Evolutionary conservation across 2,113 vertebrate species (phyloP).

Genomic region (Stercorarius parasiticus): DNA sequence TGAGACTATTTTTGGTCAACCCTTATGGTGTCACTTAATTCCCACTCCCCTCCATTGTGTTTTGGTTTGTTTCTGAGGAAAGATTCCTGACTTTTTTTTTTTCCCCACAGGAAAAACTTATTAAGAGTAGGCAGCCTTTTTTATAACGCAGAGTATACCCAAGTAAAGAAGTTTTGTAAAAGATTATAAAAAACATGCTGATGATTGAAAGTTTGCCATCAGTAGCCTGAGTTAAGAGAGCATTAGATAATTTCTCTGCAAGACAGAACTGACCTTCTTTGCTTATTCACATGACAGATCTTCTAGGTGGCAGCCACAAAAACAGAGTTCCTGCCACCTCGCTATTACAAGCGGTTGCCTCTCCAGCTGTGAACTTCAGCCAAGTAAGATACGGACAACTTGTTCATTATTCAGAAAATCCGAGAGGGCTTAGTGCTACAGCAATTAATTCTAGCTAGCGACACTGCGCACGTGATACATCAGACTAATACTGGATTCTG

Average conservation of each 20-base stretch:
- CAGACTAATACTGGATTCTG: not conserved
- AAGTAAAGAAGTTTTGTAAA: not conserved
- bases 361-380: not conserved
- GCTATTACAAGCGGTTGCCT: not conserved
- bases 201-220: not conserved
- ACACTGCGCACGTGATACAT: not conserved
- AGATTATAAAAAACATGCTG: not conserved
- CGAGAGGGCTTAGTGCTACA: accelerated
- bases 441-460: not conserved
- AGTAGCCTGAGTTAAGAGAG: not conserved
- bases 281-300: not conserved
- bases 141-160: not conserved
- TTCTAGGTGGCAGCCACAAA: not conserved
- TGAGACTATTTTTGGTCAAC: not conserved
- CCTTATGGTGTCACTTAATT: not conserved
- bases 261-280: not conserved
- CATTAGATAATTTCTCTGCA: not conserved
- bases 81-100: not conserved
- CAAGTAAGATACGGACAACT: not conserved
- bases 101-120: not conserved
- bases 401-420: not conserved
- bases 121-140: not conserved
- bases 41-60: not conserved
- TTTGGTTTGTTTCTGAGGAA: not conserved
- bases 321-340: not conserved